These are phyloP conservation scores for Laterallus jamaicensis DNA, from an alignment of 2,113 vertebrate genomes.

Conservation along the genomic window DNA sequence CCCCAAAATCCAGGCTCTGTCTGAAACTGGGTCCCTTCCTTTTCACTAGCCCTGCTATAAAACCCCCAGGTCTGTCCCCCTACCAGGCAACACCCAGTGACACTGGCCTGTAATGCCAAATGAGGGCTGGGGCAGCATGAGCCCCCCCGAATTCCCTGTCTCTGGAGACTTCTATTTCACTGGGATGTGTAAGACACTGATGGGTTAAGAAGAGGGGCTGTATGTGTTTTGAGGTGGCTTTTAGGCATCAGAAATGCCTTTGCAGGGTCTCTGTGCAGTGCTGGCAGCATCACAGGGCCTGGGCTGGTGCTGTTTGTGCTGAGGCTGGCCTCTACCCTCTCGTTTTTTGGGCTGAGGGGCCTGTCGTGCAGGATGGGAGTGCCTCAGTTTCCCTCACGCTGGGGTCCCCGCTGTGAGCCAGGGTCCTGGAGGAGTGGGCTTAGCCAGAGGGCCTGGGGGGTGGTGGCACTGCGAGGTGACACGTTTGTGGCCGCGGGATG, in stretches of 20 bases:
- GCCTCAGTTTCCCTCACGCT: not conserved
- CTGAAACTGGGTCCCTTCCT: not conserved
- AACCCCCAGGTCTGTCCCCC: not conserved
- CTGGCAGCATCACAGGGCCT: not conserved
- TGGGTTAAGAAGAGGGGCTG: not conserved
- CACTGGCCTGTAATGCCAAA: not conserved
- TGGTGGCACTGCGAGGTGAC: not conserved
- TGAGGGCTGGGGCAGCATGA: rapidly evolving
- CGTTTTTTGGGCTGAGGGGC: not conserved
- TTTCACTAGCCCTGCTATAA: not conserved
- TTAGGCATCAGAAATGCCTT: not conserved
- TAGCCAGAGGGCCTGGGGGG: not conserved
- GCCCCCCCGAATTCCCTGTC: not conserved
- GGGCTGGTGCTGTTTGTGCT: not conserved
- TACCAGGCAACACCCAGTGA: not conserved
- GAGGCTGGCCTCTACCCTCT: rapidly evolving
- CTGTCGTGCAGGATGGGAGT: rapidly evolving
- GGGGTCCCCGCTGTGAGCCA: rapidly evolving
- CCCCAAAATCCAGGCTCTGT: not conserved
- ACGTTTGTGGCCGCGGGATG: not conserved
- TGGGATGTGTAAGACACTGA: not conserved
- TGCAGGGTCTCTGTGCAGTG: rapidly evolving
- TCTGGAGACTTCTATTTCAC: not conserved
- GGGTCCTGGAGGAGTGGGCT: not conserved
- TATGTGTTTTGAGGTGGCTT: not conserved